Evolutionary conservation across 2,888 invertebrate genomes (phyloP).

Genomic region (Brenthis hecate): DNA sequence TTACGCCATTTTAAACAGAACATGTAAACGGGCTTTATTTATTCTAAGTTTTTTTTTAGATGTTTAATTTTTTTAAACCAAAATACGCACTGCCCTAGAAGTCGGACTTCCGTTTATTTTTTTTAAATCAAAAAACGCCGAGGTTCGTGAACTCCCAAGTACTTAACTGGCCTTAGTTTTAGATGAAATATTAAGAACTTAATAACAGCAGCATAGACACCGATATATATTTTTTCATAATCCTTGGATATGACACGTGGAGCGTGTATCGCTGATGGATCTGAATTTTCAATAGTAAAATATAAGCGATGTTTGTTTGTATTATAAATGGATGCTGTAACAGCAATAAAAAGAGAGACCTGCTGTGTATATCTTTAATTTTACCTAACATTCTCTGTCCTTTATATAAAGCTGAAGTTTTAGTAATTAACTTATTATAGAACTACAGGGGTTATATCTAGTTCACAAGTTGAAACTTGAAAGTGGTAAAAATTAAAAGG

Average conservation of each 20-base stretch:
- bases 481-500: no score
- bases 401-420: not conserved
- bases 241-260: constrained; percentile 39
- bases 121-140: constrained; percentile 28
- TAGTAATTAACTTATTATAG: no score
- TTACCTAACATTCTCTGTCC: not conserved
- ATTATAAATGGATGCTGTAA: constrained; percentile 76
- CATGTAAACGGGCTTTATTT: constrained; percentile 52
- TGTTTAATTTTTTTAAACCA: constrained; percentile 52
- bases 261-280: constrained; percentile 58
- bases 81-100: constrained; percentile 61
- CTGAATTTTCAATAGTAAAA: constrained; percentile 73
- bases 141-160: constrained; percentile 48
- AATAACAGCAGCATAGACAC: constrained; percentile 44
- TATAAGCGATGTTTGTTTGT: constrained; percentile 78
- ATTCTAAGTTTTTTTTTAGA: constrained; percentile 54
- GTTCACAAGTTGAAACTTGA: no score
- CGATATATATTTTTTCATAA: constrained; percentile 48
- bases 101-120: constrained; percentile 53
- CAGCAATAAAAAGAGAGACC: constrained; percentile 80
- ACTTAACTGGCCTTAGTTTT: constrained; percentile 71
- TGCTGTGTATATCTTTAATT: constrained; percentile 21
- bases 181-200: constrained; percentile 48
- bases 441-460: no score
- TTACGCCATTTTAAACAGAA: constrained; percentile 31